Percentiles rank a stretch among this genome's conserved stretches.
Conservation (phyloP, 2,888 invertebrate genomes). For the Dicycla oo region DNA sequence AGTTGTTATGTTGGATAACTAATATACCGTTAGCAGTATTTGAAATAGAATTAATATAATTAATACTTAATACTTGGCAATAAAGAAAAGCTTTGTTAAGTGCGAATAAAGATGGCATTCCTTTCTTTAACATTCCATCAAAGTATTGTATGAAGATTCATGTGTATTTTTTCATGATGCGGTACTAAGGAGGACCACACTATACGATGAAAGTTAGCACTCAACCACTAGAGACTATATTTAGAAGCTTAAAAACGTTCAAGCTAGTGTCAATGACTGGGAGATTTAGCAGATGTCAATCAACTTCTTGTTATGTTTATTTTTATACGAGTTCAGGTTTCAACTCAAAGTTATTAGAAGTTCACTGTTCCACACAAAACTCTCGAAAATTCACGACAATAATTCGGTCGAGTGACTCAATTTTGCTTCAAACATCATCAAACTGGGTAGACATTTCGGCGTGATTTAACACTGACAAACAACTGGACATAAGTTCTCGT, state of each 20-base stretch:
- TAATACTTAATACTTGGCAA: not conserved
- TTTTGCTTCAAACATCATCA: slow-evolving; percentile 12
- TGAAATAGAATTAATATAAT: slow-evolving; percentile 12
- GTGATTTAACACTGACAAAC: slow-evolving; percentile 34
- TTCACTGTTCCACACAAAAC: not conserved
- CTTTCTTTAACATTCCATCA: not conserved
- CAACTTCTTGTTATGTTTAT: slow-evolving; percentile 23
- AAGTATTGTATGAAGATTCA: not conserved
- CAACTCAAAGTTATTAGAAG: slow-evolving; percentile 4
- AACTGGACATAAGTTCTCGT: slow-evolving; percentile 32
- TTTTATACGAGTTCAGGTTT: slow-evolving; percentile 23
- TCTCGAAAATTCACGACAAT: not conserved
- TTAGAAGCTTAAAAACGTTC: slow-evolving; percentile 34
- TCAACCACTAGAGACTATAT: slow-evolving; percentile 37
- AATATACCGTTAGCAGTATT: slow-evolving; percentile 9
- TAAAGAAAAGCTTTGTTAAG: slow-evolving; percentile 13
- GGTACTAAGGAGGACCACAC: slow-evolving; percentile 6
- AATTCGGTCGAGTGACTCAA: slow-evolving; percentile 20
- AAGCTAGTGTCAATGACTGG: slow-evolving; percentile 46
- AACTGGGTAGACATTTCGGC: slow-evolving; percentile 22
- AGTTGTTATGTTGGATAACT: slow-evolving; percentile 19
- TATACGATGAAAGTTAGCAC: slow-evolving; percentile 1
- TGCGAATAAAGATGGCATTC: not conserved
- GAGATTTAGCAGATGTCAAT: slow-evolving; percentile 47
- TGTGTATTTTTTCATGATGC: not conserved